Evolutionary conservation across 1,140 invertebrate genomes (phyloP), one percentile per base, ranked within the genome.

Genomic region (Hetaerina americana): DNA sequence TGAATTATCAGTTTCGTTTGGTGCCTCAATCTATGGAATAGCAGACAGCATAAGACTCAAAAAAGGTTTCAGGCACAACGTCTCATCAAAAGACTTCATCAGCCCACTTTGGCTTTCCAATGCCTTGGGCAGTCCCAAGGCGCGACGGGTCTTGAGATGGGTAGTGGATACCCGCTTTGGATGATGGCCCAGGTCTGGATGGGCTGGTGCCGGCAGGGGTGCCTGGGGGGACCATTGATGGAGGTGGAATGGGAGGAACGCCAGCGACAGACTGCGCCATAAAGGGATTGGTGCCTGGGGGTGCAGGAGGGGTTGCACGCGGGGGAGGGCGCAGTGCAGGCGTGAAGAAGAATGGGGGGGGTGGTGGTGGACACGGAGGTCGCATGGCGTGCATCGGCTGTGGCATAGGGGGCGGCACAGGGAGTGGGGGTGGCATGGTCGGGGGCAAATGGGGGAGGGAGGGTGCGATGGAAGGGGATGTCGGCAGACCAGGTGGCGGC

Each of bases 131-230:
- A 27, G 89, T 86, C 0, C 95, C 95, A 84, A 97, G 89, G 72
- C 95, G 86, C 24, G 90, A 89, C 6, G 95, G 95, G 86, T 98
- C 95, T 79, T 97, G 95, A 77, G 93, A 96, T 1, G 95, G 95
- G 85, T 98, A 98, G 80, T 96, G 94, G 66, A 96, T 89, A 27
- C 71, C 73, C 40, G 22, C 40, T 57, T 57, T 57, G 40, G 40
- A 57, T 3, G 40, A 57, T 12, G 40, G 40, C 15, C 70, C 67
- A 8, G 71, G 28, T 22, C 28, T 71, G 1, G 69, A n/a, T 49
- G 74, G 2, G 40, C 40, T 57, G 0, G 74, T 66, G 18, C 31
- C 40, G 0, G 83, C 79, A 2, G 81, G 73, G n/a, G 84, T 84
- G 69, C 84, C 83, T 29, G 84, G 81, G 67, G 84, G 83, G 71